These are phyloP conservation scores for Allolobophora icterica DNA, from an alignment of 2,888 invertebrate genomes.

Conservation along the genomic window DNA sequence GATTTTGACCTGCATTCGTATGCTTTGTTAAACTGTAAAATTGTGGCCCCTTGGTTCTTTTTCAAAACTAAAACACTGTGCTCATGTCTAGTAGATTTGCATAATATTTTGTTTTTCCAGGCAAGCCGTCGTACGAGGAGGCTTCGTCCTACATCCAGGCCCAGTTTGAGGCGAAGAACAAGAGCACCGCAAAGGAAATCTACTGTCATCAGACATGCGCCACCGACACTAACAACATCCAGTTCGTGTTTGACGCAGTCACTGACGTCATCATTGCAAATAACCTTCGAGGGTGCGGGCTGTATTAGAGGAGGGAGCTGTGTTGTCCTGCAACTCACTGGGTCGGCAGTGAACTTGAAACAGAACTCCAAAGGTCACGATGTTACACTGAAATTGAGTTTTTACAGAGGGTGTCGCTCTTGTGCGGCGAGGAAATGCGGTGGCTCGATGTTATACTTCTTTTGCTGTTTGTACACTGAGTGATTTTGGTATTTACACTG, in stretches of 20 bases:
- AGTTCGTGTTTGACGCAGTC: constrained; percentile 99
- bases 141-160: constrained; percentile 99
- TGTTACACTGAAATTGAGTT: background rate
- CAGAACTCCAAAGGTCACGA: background rate
- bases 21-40: too few species aligned
- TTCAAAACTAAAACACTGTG: too few species aligned
- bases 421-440: background rate
- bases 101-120: constrained; percentile 48
- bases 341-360: background rate
- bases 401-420: background rate
- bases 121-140: constrained; percentile 79
- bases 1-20: too few species aligned
- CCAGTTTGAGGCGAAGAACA: constrained; percentile 99
- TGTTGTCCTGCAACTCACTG: background rate
- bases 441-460: constrained; percentile 5
- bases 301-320: constrained; percentile 73
- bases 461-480: constrained; percentile 11
- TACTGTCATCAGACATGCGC: constrained; percentile 99
- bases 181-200: constrained; percentile 94
- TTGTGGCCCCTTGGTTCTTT: too few species aligned
- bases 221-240: constrained; percentile 99
- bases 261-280: constrained; percentile 99
- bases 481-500: background rate
- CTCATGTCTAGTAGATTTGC: background rate
- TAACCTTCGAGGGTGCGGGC: constrained; percentile 98